phyloP scores from a whole-genome alignment of 2,888 invertebrate genomes.

The Xanthorhoe spadicearia region DNA sequence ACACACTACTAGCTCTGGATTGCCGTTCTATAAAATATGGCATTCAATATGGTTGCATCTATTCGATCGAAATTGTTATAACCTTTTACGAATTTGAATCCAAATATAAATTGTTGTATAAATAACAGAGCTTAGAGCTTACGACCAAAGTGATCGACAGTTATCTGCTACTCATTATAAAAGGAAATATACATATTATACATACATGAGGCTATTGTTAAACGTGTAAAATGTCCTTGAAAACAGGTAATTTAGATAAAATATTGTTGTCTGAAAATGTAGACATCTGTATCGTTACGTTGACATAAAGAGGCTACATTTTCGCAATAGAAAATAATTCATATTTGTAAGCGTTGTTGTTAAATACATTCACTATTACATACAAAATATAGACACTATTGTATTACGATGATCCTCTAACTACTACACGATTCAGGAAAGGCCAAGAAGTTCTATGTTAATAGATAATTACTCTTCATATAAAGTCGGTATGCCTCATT shows the following conservation, averaged over 20 bases:
- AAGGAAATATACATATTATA: slow-evolving; percentile 40
- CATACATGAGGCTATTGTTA: slow-evolving; percentile 49
- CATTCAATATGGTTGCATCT: slow-evolving; percentile 33
- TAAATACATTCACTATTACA: slow-evolving; percentile 56
- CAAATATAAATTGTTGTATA: slow-evolving; percentile 41
- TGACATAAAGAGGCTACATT: slow-evolving; percentile 55
- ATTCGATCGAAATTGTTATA: slow-evolving; percentile 29
- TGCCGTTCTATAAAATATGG: slow-evolving; percentile 36
- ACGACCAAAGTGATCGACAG: slow-evolving; percentile 54
- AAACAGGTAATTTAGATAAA: slow-evolving; percentile 70
- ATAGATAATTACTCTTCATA: background rate
- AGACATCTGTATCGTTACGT: slow-evolving; percentile 56
- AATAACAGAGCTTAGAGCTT: slow-evolving; percentile 58
- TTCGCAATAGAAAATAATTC: slow-evolving; percentile 60
- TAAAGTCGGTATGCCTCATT: background rate
- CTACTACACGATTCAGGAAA: slow-evolving; percentile 58
- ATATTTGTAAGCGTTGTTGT: slow-evolving; percentile 73
- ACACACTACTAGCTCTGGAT: slow-evolving; percentile 8
- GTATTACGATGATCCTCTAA: slow-evolving; percentile 74
- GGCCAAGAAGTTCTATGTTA: background rate
- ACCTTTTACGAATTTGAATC: slow-evolving; percentile 31
- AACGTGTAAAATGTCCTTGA: slow-evolving; percentile 53
- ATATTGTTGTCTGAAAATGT: slow-evolving; percentile 55
- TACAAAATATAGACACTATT: slow-evolving; percentile 54
- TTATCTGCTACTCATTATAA: slow-evolving; percentile 46